These are phyloP conservation scores for Heliconius sara DNA, from an alignment of 2,888 invertebrate species.

Conservation along the genomic window DNA sequence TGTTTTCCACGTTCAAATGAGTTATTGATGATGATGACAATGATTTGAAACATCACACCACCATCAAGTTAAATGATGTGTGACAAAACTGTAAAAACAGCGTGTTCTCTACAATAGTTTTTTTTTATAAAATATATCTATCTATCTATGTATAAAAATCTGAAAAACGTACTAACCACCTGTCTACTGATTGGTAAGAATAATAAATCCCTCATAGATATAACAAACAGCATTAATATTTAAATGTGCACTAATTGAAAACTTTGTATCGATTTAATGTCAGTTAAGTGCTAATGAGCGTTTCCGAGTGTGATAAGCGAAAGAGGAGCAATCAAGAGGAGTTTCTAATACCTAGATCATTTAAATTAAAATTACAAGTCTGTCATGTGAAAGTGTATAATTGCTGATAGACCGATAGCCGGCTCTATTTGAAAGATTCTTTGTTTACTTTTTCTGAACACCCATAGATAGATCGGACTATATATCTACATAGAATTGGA, in stretches of 20 bases:
- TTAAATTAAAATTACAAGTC: constrained; percentile 16
- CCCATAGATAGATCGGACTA: neutral
- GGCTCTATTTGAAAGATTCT: constrained; percentile 14
- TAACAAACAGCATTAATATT: no score
- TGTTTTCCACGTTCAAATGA: neutral
- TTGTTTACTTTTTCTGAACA: constrained; percentile 23
- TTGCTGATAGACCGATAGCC: constrained; percentile 36
- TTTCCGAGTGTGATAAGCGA: neutral
- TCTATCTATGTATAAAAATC: no score
- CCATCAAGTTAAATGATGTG: neutral
- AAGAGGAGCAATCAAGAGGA: neutral
- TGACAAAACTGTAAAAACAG: no score
- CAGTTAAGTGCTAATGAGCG: neutral
- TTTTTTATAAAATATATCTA: no score
- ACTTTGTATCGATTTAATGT: neutral
- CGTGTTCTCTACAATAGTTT: no score
- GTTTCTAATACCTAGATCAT: constrained; percentile 9
- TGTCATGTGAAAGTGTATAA: constrained; percentile 31
- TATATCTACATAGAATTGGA: no score
- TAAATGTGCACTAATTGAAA: neutral
- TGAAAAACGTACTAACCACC: no score
- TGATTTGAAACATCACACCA: neutral
- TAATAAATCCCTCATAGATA: no score
- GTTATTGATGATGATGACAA: neutral
- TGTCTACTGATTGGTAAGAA: neutral